phyloP scores from a whole-genome alignment of 1,140 invertebrate genomes.

The Lordiphosa collinella region DNA sequence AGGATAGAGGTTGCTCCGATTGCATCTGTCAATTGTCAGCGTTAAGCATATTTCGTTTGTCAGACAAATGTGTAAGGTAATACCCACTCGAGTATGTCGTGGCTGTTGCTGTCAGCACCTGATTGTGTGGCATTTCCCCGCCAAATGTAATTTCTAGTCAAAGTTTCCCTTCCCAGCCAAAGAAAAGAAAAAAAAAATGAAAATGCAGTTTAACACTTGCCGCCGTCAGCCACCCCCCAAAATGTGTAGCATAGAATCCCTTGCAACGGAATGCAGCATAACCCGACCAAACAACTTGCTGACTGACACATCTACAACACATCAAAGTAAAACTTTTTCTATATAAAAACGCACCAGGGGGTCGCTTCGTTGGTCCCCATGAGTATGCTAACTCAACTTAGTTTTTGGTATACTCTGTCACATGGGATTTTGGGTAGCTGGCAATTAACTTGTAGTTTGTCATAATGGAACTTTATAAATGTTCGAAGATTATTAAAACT shows the following conservation, averaged over 20 bases:
- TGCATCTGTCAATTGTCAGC: conserved; percentile 70
- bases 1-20: conserved; percentile 30
- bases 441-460: neutral
- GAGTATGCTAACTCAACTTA: conserved; percentile 23
- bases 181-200: conserved; percentile 62
- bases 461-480: too few species aligned
- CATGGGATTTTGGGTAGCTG: neutral
- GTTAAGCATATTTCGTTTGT: conserved; percentile 45
- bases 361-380: conserved; percentile 46
- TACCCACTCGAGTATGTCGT: conserved; percentile 22
- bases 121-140: conserved; percentile 49
- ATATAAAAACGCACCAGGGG: conserved; percentile 75
- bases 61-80: conserved; percentile 59
- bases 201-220: conserved; percentile 75
- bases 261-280: conserved; percentile 39
- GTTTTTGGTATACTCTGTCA: conserved; percentile 17
- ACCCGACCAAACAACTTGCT: conserved; percentile 26
- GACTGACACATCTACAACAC: conserved; percentile 35
- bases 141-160: conserved; percentile 65
- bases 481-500: too few species aligned
- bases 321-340: conserved; percentile 71
- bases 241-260: conserved; percentile 60
- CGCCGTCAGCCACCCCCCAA: conserved; percentile 2
- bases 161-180: conserved; percentile 20
- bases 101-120: conserved; percentile 52